Conservation (phyloP, 2,888 invertebrate species). For the Electrophaes corylata region DNA sequence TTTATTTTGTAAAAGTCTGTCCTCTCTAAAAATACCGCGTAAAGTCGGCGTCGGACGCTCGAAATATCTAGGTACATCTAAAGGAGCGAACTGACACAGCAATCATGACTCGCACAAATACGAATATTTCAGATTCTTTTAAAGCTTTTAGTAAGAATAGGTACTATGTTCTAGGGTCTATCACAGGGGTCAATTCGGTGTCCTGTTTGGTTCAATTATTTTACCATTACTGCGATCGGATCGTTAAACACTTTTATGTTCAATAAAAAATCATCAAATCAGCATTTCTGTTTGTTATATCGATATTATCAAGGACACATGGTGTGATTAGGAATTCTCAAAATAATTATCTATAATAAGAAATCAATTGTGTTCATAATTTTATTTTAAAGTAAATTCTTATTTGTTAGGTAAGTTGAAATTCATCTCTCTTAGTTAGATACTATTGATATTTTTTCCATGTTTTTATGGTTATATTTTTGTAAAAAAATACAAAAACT, state of each 20-base stretch:
- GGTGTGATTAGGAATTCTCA: background rate
- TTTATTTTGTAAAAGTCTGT: slow-evolving; percentile 81
- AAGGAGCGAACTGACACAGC: slow-evolving; percentile 34
- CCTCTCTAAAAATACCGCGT: slow-evolving; percentile 77
- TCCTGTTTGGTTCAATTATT: background rate
- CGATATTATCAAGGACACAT: background rate
- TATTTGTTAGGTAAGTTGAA: too few relatives aligned
- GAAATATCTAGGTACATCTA: slow-evolving; percentile 68
- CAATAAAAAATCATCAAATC: slow-evolving; percentile 1
- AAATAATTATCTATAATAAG: background rate
- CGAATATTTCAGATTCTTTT: slow-evolving; percentile 9
- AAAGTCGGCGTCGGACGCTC: slow-evolving; percentile 68
- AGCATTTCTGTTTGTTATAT: background rate
- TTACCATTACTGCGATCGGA: background rate
- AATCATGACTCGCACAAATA: slow-evolving; percentile 28
- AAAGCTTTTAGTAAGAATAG: background rate
- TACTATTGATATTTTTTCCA: too few relatives aligned
- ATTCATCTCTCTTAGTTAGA: too few relatives aligned
- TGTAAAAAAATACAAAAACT: too few relatives aligned
- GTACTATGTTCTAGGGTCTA: background rate
- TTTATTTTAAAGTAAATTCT: too few relatives aligned
- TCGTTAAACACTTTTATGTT: background rate
- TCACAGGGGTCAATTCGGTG: slow-evolving; percentile 10
- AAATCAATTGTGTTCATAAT: too few relatives aligned
- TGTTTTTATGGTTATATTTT: too few relatives aligned